Percentiles rank a stretch among this genome's conserved stretches.
These are phyloP conservation scores for Dryobotodes eremita DNA, from an alignment of 2,888 invertebrate genomes.

Conservation along the genomic window DNA sequence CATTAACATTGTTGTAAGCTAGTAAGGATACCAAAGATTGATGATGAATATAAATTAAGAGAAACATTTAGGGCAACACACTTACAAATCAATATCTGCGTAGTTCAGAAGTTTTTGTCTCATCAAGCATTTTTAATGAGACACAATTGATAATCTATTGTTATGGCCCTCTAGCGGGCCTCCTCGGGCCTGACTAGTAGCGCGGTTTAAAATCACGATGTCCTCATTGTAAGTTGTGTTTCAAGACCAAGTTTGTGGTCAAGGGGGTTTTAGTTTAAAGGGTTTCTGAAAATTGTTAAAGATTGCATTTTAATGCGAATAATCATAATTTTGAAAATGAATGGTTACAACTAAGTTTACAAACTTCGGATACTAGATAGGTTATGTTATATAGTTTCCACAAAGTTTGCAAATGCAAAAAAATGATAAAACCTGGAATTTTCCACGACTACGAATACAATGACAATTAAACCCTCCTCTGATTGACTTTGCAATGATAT, in stretches of 20 bases:
- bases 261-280: background rate
- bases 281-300: background rate
- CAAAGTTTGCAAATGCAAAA: background rate
- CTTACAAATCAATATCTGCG: background rate
- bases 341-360: background rate
- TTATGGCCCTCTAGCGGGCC: too few relatives aligned
- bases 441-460: background rate
- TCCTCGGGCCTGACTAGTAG: too few relatives aligned
- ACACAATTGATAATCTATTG: too few relatives aligned
- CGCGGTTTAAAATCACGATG: background rate
- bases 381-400: background rate
- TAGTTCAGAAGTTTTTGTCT: too few relatives aligned
- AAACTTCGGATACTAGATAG: background rate
- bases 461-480: background rate
- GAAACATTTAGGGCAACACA: background rate
- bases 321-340: background rate
- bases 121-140: too few relatives aligned
- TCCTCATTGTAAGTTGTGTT: background rate
- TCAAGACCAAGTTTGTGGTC: background rate
- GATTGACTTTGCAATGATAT: constrained; percentile 18
- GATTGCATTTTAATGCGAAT: background rate
- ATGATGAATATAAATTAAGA: background rate
- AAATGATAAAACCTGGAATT: background rate
- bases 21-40: background rate
- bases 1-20: background rate